Base-by-base conservation (phyloP, 2,797 vertebrate species). In the Sebastes oblongus region DNA sequence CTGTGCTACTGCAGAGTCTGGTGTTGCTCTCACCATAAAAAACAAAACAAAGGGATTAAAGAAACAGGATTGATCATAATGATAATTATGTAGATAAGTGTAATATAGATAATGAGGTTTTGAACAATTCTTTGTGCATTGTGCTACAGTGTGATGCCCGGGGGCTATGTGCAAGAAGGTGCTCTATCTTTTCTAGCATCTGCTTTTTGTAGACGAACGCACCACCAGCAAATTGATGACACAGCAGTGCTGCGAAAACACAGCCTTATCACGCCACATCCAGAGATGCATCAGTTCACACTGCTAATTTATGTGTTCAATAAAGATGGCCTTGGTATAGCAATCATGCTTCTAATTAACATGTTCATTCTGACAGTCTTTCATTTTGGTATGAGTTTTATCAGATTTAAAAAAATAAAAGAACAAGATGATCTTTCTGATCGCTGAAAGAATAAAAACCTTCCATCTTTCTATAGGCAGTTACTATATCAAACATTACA, bases 211-310 rank as follows among this genome's bases (percentile, higher is more conserved):
- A 80, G 64, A 78, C 11, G 30, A 52, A 77, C 30, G 18, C 46
- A 61, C 9, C 52, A 27, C 61, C 42, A 56, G 42, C 13, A 78
- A 72, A 79, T 6, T 81, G 79, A 69, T 84, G 78, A 84, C 54
- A 75, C 29, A 77, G 73, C 66, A 67, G n/a, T 14, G 8, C 4
- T 6, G 50, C n/a, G 8, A 36, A 73, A 56, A 72, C 9, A 27
- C 68, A 60, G 60, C 32, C 61, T 66, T 68, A 80, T 81, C 62
- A 36, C 16, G n/a, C 9, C 11, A 27, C 8, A 77, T 71, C 50
- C 67, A 76, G 42, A 64, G 30, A 81, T 71, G 70, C 66, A 74
- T 82, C 84, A 72, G 54, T 24, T 34, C 29, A 32, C 29, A 32
- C 59, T 58, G n/a, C 25, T 29, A n/a, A 27, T 60, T 68, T 30